phyloP scores from a whole-genome alignment of 2,797 vertebrate genomes.

The Spheniscus humboldti region DNA sequence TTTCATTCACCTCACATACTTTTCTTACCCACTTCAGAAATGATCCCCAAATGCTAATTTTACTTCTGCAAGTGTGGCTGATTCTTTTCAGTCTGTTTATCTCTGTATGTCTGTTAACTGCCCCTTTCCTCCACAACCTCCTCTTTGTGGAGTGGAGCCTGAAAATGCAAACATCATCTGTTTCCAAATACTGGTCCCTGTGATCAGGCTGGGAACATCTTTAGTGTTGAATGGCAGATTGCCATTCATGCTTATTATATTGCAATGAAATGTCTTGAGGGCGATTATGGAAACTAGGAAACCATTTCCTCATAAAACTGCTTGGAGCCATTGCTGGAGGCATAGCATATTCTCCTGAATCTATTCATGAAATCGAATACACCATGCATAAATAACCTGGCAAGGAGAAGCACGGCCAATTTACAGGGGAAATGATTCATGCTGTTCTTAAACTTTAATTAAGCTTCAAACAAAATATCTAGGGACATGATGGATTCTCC shows the following conservation, averaged over 20 bases:
- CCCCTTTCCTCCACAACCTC: neutral
- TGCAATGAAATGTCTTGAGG: neutral
- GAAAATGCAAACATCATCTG: neutral
- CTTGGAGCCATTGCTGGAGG: neutral
- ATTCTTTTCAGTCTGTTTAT: neutral
- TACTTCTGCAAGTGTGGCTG: neutral
- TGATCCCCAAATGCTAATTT: neutral
- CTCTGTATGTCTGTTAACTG: neutral
- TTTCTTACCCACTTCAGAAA: neutral
- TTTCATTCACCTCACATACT: neutral
- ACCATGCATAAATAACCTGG: neutral
- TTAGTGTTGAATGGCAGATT: neutral
- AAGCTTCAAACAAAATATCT: neutral
- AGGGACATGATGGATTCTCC: neutral
- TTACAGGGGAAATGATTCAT: neutral
- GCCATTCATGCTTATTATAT: neutral
- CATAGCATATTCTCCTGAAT: neutral
- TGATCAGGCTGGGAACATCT: neutral
- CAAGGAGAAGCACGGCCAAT: neutral
- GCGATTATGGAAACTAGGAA: neutral
- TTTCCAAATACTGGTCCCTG: neutral
- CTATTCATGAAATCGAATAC: neutral
- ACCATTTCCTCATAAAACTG: neutral
- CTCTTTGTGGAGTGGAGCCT: neutral
- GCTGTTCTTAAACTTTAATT: neutral